Conservation (phyloP, 2,888 invertebrate species). For the Zootermopsis nevadensis region DNA sequence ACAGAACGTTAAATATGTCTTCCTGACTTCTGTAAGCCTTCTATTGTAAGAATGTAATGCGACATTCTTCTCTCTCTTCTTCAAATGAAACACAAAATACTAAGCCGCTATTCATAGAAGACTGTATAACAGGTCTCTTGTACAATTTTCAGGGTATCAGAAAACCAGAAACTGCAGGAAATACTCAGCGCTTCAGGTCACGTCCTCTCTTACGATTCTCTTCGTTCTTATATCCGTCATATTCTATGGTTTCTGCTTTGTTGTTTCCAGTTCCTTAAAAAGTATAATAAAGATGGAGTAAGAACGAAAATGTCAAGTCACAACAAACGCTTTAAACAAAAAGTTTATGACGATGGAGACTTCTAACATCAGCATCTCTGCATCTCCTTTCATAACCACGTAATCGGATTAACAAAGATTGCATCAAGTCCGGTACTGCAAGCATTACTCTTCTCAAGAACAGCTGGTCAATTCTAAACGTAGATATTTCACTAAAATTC, state of each 20-base stretch:
- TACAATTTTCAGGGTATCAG: neutral
- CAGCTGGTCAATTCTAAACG: neutral
- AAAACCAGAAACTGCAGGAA: neutral
- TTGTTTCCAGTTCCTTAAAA: neutral
- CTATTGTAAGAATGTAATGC: no score
- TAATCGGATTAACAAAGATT: neutral
- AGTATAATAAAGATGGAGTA: neutral
- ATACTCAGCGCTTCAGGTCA: neutral
- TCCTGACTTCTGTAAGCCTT: no score
- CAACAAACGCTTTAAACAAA: neutral
- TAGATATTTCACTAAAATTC: neutral
- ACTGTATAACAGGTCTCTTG: neutral
- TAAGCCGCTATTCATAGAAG: neutral
- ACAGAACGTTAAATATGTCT: no score
- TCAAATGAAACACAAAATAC: neutral
- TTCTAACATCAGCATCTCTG: neutral
- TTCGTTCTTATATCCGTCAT: slow-evolving; percentile 8
- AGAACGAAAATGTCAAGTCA: neutral
- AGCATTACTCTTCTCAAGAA: neutral
- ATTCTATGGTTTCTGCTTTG: slow-evolving; percentile 12
- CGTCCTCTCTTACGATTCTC: neutral
- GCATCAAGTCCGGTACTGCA: neutral
- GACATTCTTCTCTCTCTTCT: neutral
- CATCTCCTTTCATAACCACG: neutral
- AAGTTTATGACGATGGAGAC: slow-evolving; percentile 5